phyloP scores from a whole-genome alignment of 1,140 invertebrate species.

The Cecropterus lyciades region DNA sequence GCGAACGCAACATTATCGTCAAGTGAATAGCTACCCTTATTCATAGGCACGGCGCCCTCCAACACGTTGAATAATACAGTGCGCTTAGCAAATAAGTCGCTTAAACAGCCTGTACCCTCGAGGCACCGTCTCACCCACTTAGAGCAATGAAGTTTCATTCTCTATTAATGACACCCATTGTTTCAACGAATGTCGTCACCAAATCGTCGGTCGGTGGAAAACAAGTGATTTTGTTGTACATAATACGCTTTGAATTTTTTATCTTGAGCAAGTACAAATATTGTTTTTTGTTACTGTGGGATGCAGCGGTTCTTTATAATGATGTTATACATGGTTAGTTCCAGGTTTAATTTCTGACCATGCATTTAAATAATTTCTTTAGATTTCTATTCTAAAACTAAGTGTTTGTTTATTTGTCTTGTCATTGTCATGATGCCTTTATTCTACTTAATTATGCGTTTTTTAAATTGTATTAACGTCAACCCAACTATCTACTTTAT shows the following conservation, averaged over 20 bases:
- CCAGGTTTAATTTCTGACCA: no score
- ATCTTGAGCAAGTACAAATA: no score
- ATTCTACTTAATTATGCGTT: no score
- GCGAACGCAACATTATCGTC: neutral
- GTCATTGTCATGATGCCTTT: no score
- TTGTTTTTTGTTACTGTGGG: no score
- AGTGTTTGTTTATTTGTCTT: no score
- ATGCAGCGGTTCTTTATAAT: no score
- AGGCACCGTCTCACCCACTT: conserved; percentile 41
- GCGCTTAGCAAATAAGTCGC: conserved; percentile 46
- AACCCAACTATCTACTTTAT: neutral
- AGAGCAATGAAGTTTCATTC: conserved; percentile 46
- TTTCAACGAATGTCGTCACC: conserved; percentile 30
- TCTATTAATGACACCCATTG: conserved; percentile 45
- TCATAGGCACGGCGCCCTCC: conserved; percentile 23
- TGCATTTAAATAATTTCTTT: no score
- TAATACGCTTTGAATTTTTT: no score
- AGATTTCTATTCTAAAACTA: no score
- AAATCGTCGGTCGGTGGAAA: conserved; percentile 14
- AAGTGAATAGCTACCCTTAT: conserved; percentile 32
- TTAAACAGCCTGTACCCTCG: conserved; percentile 34
- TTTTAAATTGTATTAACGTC: no score
- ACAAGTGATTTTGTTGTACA: conserved; percentile 6
- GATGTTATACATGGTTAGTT: no score
- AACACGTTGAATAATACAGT: conserved; percentile 48